Conservation (phyloP, 2,113 vertebrate species). For the Peromyscus californicus region DNA sequence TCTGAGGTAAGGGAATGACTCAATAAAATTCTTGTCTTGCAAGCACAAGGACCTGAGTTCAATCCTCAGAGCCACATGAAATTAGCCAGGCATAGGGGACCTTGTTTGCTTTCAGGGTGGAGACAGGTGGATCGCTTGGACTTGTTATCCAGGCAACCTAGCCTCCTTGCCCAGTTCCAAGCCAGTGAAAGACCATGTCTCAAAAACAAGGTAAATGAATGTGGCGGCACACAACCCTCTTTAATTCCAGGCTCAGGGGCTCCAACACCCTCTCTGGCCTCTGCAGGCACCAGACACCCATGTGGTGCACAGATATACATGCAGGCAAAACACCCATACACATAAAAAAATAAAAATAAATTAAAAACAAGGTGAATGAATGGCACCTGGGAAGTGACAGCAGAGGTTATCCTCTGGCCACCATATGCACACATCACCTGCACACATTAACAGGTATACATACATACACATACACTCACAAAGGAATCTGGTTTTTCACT, state of each 20-base stretch:
- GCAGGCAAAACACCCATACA: neutral
- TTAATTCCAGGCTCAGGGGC: neutral
- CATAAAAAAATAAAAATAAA: neutral
- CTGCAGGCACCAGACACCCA: neutral
- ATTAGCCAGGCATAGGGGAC: neutral
- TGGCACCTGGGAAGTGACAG: too few species aligned
- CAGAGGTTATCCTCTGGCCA: too few species aligned
- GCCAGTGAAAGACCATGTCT: neutral
- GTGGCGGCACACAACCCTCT: neutral
- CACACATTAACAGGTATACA: too few species aligned
- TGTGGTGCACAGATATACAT: neutral
- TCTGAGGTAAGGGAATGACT: neutral
- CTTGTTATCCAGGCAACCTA: neutral
- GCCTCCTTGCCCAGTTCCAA: neutral
- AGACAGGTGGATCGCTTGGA: neutral
- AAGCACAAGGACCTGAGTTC: neutral
- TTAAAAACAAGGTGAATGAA: too few species aligned
- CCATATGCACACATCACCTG: too few species aligned
- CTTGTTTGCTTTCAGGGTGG: too few species aligned
- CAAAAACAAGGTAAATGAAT: neutral
- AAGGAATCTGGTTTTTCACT: neutral
- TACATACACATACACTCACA: neutral
- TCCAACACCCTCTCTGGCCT: neutral
- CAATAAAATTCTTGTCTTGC: neutral
- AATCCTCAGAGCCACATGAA: neutral